Evolutionary conservation across 2,797 vertebrate species (phyloP), one percentile per base, ranked within the genome.

Genomic region (Ctenosaura bakeri): DNA sequence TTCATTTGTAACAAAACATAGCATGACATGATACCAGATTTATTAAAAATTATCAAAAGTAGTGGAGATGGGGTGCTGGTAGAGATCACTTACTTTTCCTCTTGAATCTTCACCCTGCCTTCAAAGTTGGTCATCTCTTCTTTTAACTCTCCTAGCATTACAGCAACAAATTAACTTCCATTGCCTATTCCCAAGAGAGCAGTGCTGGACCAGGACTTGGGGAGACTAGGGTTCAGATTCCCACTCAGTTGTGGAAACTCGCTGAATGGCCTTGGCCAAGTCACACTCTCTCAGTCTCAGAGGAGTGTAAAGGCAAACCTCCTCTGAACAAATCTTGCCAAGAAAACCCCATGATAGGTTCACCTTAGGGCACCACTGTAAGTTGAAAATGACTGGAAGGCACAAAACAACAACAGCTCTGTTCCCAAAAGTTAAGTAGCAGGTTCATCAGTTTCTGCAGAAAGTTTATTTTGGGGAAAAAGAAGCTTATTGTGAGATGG

Each of bases 401-500:
- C 29, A 32, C 29, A 69, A 26, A 69, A 12, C 8, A 32, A 12
- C 54, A 16, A 14, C 16, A 22, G 4, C 56, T 88, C 84, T 22
- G 18, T 88, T 81, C 62, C 82, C 24, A 78, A 90, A 0, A 6
- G 46, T 46, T 87, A 88, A 90, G 81, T 3, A 1, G 22, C 38
- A 59, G 4, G 38, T 7, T 10, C 9, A 74, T 88, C 69, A 64
- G 73, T 24, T 52, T 92, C 46, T 86, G 66, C 85, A 42, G 46
- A 92, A 92, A 4, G 59, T 77, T 91, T 42, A 0, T 8, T 4
- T 26, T 0, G 0, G 29, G 64, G 26, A 90, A 82, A 91, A 81
- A 92, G 90, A 92, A 91, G 18, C 14, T 22, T 42, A 6, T 35
- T 52, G 24, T 12, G 32, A 78, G 6, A 64, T 78, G 29, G 18